Base-by-base conservation (phyloP, 1,140 invertebrate genomes). In the Mesaphorura yosii region DNA sequence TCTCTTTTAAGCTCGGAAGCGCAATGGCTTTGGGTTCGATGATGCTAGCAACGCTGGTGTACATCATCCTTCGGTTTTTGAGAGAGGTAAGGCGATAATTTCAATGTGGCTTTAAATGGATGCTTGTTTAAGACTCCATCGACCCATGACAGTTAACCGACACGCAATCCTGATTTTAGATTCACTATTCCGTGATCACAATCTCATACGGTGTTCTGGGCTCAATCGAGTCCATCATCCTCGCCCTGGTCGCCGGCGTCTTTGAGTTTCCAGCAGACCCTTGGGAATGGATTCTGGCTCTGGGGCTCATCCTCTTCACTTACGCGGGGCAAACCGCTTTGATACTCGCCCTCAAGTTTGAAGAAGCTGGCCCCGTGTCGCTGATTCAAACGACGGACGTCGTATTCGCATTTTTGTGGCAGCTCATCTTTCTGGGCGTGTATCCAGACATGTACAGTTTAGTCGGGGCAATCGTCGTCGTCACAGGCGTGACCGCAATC, bases 321-420 rank as follows among this genome's bases (percentile, higher is more conserved):
- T 48, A 7, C 22, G 10, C 22, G 17, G 40, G 19, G 40, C 0
- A 31, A 48, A 23, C 46, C 7, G 38, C 34, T 23, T 17, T 55
- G 5, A 49, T 39, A 19, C 19, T 48, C 7, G 5, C 6, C 14
- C 19, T 48, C n/a, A 48, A 48, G 31, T 26, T 49, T 41, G 59
- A 61, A 39, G 22, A 61, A 38, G 57, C 53, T 0, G 56, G 56
- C n/a, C 22, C 27, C 20, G 44, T 62, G 7, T 31, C 60, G 26
- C 26, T 62, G 2, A 42, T 48, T 17, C 25, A 51, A 4, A 56
- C 44, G 1, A 39, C 17, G 0, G 56, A 58, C 23, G 49, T 48
- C 14, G 15, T 58, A 28, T 62, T 52, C 34, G 42, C 53, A 22
- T 62, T 58, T 31, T 37, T 58, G 4, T 58, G 53, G 53, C 60